These are phyloP conservation scores for Borostomias antarcticus DNA, from an alignment of 2,797 vertebrate species.

Conservation along the genomic window DNA sequence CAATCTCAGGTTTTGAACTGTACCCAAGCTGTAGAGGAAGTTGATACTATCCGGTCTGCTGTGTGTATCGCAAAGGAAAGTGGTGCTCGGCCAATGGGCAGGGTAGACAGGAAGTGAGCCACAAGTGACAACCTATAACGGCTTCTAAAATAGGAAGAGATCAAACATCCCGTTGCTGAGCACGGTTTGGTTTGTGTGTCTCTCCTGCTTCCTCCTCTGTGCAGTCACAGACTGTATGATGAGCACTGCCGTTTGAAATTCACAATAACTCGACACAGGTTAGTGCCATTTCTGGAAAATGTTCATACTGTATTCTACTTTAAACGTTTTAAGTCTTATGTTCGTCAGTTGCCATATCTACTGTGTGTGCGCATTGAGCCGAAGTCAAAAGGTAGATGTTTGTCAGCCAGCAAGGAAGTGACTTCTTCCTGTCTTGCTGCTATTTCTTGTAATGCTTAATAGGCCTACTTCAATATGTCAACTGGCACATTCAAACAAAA, in stretches of 20 bases:
- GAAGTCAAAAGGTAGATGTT: conserved; percentile 22
- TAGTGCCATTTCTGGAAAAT: conserved; percentile 29
- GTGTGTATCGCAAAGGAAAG: conserved; percentile 46
- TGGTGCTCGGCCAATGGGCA: conserved; percentile 48
- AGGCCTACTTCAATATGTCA: neutral
- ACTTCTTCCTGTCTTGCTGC: conserved; percentile 15
- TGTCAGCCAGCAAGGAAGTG: conserved; percentile 36
- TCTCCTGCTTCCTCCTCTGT: conserved; percentile 43
- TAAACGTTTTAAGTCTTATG: neutral
- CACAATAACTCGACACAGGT: conserved; percentile 29
- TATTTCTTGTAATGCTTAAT: conserved; percentile 23
- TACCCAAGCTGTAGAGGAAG: conserved; percentile 52
- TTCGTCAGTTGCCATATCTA: conserved; percentile 3
- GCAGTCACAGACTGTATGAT: conserved; percentile 15
- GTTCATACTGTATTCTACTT: neutral
- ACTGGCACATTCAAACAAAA: neutral
- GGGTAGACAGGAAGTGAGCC: conserved; percentile 68
- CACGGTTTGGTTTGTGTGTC: conserved; percentile 36
- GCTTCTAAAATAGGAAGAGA: conserved; percentile 68
- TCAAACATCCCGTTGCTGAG: conserved; percentile 19
- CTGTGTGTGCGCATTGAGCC: neutral
- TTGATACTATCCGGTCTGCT: conserved; percentile 31
- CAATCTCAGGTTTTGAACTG: conserved; percentile 20
- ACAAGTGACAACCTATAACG: conserved; percentile 43
- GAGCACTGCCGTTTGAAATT: conserved; percentile 12